Percentiles rank a stretch among this genome's conserved stretches.
These are phyloP conservation scores for Anhinga rufa DNA, from an alignment of 2,113 vertebrate species.

Conservation along the genomic window DNA sequence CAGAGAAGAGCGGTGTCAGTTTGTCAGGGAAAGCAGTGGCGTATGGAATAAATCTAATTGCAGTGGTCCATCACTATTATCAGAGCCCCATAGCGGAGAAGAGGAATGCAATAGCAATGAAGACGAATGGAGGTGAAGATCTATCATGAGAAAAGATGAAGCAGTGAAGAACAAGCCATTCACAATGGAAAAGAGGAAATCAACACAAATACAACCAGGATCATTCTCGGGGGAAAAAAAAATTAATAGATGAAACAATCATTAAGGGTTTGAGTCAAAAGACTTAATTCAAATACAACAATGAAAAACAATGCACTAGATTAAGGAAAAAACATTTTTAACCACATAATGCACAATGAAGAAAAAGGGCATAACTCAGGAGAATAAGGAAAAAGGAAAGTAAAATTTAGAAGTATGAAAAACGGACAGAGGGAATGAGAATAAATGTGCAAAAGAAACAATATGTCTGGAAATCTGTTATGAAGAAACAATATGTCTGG, in stretches of 20 bases:
- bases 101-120: background rate
- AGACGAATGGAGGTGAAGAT: background rate
- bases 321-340: background rate
- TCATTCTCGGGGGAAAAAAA: background rate
- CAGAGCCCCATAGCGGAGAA: background rate
- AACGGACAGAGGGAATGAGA: background rate
- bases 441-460: background rate
- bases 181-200: background rate
- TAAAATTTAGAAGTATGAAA: background rate
- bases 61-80: background rate
- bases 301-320: background rate
- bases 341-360: background rate
- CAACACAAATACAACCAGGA: background rate
- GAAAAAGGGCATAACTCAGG: background rate
- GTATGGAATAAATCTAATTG: constrained; percentile 30
- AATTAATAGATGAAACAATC: background rate
- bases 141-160: background rate
- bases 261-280: background rate
- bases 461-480: background rate
- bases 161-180: background rate
- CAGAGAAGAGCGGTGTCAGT: background rate
- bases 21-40: background rate
- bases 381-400: background rate
- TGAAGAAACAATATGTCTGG: background rate
- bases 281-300: background rate